These are phyloP conservation scores for Tachysurus vachellii DNA, from an alignment of 2,113 vertebrate species.

Conservation along the genomic window DNA sequence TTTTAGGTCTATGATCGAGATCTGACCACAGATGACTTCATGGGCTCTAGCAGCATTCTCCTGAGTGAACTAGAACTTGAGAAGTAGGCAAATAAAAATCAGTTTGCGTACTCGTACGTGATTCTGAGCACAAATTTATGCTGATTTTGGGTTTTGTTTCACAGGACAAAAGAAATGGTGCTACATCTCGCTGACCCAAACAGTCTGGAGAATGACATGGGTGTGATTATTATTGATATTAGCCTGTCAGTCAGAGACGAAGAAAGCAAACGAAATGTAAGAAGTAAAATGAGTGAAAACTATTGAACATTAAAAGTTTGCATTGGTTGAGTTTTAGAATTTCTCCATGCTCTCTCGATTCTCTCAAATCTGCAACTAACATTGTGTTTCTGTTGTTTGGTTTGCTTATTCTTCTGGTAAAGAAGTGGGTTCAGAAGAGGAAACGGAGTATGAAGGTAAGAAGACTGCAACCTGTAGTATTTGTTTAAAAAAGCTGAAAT, in stretches of 20 bases:
- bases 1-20: constrained; percentile 93
- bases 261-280: constrained; percentile 74
- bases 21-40: constrained; percentile 94
- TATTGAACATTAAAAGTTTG: neutral
- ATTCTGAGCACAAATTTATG: neutral
- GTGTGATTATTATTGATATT: constrained; percentile 84
- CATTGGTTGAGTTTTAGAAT: neutral
- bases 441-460: constrained; percentile 72
- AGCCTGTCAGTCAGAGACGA: constrained; percentile 79
- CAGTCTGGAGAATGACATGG: constrained; percentile 97
- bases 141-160: constrained; percentile 9
- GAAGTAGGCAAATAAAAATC: constrained; percentile 73
- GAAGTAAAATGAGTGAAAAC: neutral
- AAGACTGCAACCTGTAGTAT: constrained; percentile 6
- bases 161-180: constrained; percentile 77
- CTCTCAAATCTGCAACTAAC: neutral
- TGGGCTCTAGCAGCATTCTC: constrained; percentile 82
- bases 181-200: constrained; percentile 87
- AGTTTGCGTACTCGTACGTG: neutral
- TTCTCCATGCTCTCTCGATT: neutral
- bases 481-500: neutral
- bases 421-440: constrained; percentile 64
- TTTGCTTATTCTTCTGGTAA: constrained; percentile 28
- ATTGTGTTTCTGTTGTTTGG: neutral
- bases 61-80: constrained; percentile 84